Evolutionary conservation across 2,888 invertebrate genomes (phyloP).

Genomic region (Deilephila elpenor): DNA sequence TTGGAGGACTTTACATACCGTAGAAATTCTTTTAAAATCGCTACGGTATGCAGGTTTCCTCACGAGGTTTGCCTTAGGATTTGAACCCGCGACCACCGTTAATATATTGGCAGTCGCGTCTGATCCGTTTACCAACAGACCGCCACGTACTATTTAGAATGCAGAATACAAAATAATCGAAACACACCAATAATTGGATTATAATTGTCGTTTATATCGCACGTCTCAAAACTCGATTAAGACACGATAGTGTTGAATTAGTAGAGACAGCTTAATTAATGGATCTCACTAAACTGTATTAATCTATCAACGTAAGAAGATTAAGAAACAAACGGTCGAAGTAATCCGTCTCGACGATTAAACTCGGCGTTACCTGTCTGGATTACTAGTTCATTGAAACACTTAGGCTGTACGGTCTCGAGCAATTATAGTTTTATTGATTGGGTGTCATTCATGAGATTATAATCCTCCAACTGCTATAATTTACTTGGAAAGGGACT

Average conservation of each 20-base stretch:
- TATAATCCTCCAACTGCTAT: too few species aligned
- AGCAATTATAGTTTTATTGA: too few species aligned
- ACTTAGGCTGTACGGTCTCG: background rate
- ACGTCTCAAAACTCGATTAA: slow-evolving; percentile 9
- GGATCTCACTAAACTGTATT: slow-evolving; percentile 17
- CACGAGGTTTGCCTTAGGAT: too few species aligned
- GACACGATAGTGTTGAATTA: slow-evolving; percentile 4
- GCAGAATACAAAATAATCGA: background rate
- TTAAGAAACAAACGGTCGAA: slow-evolving; percentile 10
- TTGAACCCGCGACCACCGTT: too few species aligned
- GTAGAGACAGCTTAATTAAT: slow-evolving; percentile 21
- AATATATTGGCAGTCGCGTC: too few species aligned
- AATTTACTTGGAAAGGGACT: too few species aligned
- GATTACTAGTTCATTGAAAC: background rate
- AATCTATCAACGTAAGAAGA: slow-evolving; percentile 22
- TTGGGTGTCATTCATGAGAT: too few species aligned
- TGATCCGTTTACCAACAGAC: too few species aligned
- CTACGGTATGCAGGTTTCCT: too few species aligned
- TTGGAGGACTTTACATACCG: too few species aligned
- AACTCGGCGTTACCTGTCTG: background rate
- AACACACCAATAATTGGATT: background rate
- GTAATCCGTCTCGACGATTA: slow-evolving; percentile 9
- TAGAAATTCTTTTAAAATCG: too few species aligned
- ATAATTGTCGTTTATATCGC: slow-evolving; percentile 5
- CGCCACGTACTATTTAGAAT: too few species aligned